Evolutionary conservation across 2,797 vertebrate genomes (phyloP).

Genomic region (Cuniculus paca): DNA sequence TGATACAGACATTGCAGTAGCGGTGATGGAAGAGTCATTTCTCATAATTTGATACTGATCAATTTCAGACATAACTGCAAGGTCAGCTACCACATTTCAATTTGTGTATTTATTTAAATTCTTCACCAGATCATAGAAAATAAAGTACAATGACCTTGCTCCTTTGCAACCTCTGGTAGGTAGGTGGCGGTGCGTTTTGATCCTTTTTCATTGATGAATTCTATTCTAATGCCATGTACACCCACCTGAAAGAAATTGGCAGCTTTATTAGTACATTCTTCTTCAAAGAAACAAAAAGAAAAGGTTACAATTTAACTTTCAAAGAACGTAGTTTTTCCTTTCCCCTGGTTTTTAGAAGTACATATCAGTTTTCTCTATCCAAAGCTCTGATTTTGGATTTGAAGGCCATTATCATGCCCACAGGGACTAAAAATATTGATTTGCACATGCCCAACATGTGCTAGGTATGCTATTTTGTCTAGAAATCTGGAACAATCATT

Average conservation of each 20-base stretch:
- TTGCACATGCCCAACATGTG: neutral
- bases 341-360: constrained; percentile 1
- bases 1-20: constrained; percentile 78
- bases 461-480: constrained; percentile 11
- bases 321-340: constrained; percentile 15
- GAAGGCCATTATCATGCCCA: neutral
- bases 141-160: constrained; percentile 97
- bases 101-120: constrained; percentile 85
- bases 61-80: constrained; percentile 89
- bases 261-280: constrained; percentile 88
- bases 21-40: constrained; percentile 84
- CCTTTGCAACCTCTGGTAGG: constrained; percentile 99
- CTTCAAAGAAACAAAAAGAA: constrained; percentile 76
- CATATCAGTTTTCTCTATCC: constrained; percentile 45
- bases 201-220: constrained; percentile 99
- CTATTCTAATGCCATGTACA: constrained; percentile 99
- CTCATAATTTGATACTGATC: constrained; percentile 86
- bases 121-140: constrained; percentile 90
- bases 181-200: constrained; percentile 99
- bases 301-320: constrained; percentile 68
- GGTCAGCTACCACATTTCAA: constrained; percentile 87
- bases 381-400: constrained; percentile 51
- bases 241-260: constrained; percentile 95
- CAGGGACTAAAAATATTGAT: constrained; percentile 27
- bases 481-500: constrained; percentile 4